Evolutionary conservation across 1,140 invertebrate genomes (phyloP), one percentile per base, ranked within the genome.

Genomic region (Meloidogyne exigua): DNA sequence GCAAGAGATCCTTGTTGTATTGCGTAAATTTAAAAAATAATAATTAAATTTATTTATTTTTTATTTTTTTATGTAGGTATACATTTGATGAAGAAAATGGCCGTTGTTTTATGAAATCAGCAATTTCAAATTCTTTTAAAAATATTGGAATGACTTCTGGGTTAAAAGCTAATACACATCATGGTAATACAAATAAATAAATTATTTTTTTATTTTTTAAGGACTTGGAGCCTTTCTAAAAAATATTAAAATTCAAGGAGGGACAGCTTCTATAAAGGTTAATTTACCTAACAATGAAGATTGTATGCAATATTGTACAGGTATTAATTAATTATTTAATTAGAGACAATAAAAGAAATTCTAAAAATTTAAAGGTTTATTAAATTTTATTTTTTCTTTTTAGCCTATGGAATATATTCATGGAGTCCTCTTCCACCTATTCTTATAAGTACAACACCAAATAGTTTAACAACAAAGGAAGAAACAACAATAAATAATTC

Each of bases 231-330:
- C 76, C 9, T 74, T 75, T 49, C n/a, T 81, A 21, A 82, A 76
- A 63, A 81, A 81, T 65, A 80, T 81, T 26, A 76, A 73, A 36
- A 84, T 81, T 23, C 36, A 74, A 21, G 80, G 80, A 1, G 80
- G 80, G 0, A 81, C 80, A 2, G 68, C 82, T 26, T 79, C 80
- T 4, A 66, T 82, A 23, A 82, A 36, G 23, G 72, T 81, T 32
- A 71, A 76, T 63, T 68, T 81, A 23, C 82, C 80, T 1, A 81
- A 81, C 28, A 81, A 57, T 68, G 80, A 81, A 18, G 80, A 81
- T 13, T 81, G 80, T 49, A 70, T 83, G 78, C 80, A 81, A 66
- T 81, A 78, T 36, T 81, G 80, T 68, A 81, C 80, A 36, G 79
- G 79, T 82, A 39, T 4, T n/a, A n/a, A n/a, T 2, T 62, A 7